Evolutionary conservation across 23 tunicate genomes (phyloP).

Genomic region (Trididemnum miniatum): DNA sequence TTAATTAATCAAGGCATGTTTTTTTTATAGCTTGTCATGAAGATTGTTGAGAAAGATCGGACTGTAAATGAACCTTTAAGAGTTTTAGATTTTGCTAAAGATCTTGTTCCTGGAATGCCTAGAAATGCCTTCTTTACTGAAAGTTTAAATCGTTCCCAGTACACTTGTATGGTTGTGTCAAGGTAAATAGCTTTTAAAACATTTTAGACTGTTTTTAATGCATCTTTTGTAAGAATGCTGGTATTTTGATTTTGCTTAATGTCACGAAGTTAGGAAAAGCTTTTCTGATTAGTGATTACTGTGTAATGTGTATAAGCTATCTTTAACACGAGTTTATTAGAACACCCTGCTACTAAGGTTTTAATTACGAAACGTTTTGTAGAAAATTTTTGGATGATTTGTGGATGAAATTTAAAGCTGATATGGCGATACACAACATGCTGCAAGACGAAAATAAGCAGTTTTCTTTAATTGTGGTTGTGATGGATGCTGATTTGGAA

Average conservation of each 20-base stretch:
- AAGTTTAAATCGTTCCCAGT: constrained; percentile 47
- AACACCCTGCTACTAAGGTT: too few relatives aligned
- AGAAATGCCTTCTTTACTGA: constrained; percentile 34
- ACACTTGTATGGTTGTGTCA: constrained; percentile 81
- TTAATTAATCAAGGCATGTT: too few relatives aligned
- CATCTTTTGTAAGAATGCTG: too few relatives aligned
- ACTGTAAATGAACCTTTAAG: not conserved
- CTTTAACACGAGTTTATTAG: too few relatives aligned
- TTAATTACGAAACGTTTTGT: not conserved
- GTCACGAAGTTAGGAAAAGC: not conserved
- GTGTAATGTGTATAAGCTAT: not conserved
- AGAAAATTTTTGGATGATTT: constrained; percentile 60
- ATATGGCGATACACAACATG: constrained; percentile 92
- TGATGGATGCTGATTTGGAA: constrained; percentile 57
- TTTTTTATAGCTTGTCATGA: not conserved
- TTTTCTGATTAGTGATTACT: not conserved
- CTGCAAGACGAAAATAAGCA: constrained; percentile 55
- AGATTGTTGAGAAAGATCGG: not conserved
- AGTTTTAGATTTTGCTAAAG: constrained; percentile 66
- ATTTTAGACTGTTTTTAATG: too few relatives aligned
- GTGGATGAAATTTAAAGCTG: constrained; percentile 84
- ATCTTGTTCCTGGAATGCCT: constrained; percentile 58
- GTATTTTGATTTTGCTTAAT: too few relatives aligned
- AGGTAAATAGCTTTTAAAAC: too few relatives aligned
- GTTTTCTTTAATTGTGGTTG: constrained; percentile 62